Conservation (phyloP, 2,797 vertebrate genomes). For the Pangasius krempfi region DNA sequence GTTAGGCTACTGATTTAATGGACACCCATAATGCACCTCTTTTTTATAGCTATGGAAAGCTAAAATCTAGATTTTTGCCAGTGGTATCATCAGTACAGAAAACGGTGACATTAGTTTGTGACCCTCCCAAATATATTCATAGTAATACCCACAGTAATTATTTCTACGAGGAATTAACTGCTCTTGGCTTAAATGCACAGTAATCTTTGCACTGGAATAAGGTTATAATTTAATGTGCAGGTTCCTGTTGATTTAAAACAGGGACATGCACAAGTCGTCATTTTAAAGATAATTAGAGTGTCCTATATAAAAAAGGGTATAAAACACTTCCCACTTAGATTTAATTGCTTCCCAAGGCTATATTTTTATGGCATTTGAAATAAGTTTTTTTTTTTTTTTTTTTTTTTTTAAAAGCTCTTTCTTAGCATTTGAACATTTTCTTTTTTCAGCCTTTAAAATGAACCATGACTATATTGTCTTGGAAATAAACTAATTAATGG, state of each 20-base stretch:
- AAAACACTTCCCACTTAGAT: conserved; percentile 55
- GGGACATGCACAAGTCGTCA: conserved; percentile 50
- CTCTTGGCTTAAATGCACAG: conserved; percentile 23
- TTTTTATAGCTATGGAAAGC: background rate
- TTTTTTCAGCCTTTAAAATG: background rate
- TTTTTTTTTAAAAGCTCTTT: conserved; percentile 8
- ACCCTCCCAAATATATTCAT: conserved; percentile 17
- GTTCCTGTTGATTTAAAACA: conserved; percentile 50
- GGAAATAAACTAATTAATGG: background rate
- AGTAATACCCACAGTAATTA: conserved; percentile 29
- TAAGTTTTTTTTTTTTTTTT: background rate
- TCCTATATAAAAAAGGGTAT: conserved; percentile 59
- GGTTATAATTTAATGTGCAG: conserved; percentile 43
- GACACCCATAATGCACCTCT: background rate
- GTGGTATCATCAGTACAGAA: background rate
- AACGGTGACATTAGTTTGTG: background rate
- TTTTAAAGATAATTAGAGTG: conserved; percentile 60
- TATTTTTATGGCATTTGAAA: conserved; percentile 51
- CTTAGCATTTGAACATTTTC: conserved; percentile 28
- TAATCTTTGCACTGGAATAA: conserved; percentile 37
- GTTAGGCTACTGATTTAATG: background rate
- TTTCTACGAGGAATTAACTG: conserved; percentile 27
- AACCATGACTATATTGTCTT: background rate
- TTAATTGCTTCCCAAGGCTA: conserved; percentile 60
- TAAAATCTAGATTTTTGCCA: background rate